Percentiles rank a stretch among this genome's conserved stretches.
Conservation (phyloP, 2,888 invertebrate genomes). For the Netelia melanura region DNA sequence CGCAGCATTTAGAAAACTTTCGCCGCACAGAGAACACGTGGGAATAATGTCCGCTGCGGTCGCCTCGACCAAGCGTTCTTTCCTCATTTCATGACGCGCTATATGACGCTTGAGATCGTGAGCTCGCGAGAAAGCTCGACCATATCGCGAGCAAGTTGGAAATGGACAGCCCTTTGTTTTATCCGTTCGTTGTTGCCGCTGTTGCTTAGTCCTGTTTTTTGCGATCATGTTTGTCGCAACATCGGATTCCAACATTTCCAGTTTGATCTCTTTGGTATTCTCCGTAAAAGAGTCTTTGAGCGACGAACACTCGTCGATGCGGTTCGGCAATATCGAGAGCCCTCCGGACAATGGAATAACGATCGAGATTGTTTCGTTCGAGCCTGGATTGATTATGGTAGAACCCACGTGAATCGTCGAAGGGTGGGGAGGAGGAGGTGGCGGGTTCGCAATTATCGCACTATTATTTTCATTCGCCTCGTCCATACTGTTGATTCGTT, state of each 20-base stretch:
- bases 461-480: too few species aligned
- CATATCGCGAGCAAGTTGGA: constrained; percentile 81
- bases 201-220: constrained; percentile 44
- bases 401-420: constrained; percentile 80
- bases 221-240: constrained; percentile 46
- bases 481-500: constrained; percentile 18
- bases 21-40: constrained; percentile 75
- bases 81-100: constrained; percentile 80
- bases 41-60: constrained; percentile 60
- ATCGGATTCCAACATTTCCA: not conserved
- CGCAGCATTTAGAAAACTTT: constrained; percentile 75
- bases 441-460: too few species aligned
- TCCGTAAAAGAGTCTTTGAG: constrained; percentile 25
- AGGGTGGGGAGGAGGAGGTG: too few species aligned
- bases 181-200: constrained; percentile 70
- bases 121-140: constrained; percentile 82
- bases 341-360: constrained; percentile 82
- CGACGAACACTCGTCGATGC: constrained; percentile 70
- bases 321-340: constrained; percentile 76
- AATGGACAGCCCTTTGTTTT: constrained; percentile 83
- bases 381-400: constrained; percentile 77
- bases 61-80: constrained; percentile 75
- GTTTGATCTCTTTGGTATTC: not conserved
- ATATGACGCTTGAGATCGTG: constrained; percentile 83
- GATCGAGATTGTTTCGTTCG: constrained; percentile 78